Base-by-base conservation (phyloP, 1,140 invertebrate species). In the Nasonia longicornis region DNA sequence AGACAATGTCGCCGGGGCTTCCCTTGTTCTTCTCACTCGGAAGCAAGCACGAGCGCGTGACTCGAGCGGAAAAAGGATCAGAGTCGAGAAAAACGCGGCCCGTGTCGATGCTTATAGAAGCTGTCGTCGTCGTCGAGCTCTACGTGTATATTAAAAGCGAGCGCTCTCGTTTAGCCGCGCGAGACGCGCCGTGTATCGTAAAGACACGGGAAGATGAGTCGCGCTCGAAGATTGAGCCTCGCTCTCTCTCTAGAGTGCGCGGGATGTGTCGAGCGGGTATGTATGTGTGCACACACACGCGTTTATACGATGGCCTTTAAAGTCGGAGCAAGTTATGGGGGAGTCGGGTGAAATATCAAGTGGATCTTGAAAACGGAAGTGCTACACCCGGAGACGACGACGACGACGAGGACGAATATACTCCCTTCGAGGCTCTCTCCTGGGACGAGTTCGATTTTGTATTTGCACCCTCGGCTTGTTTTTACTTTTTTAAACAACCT, bases 311-410 rank as follows among this genome's bases (percentile, higher is more conserved):
- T 58, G 79, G 77, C 75, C 83, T 84, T 84, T 83, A 84, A 83
- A 82, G 81, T 83, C 79, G 72, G 72, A 81, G 73, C 79, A 69
- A 84, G 83, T 83, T 83, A 83, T 73, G 77, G 69, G 26, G 58
- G 66, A n/a, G 78, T 79, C 22, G 81, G 79, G 81, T 84, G 77
- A 84, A 84, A 84, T 84, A 84, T 84, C 83, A 84, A 82, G 81
- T 84, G 81, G 81, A 81, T 83, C 78, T 71, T 42, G 31, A 73
- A 77, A 77, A 80, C 80, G 83, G 73, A 84, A 78, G 79, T 82
- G 74, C 75, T 58, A 42, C 64, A 71, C 63, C 52, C 71, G 76
- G 35, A 66, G 64, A 82, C 79, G 45, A 79, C 45, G 3, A 3
- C 45, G 22, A 0, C 64, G 14, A 31, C 38, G 20, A 26, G 8